These are phyloP conservation scores for Sceloporus undulatus DNA, from an alignment of 2,113 vertebrate genomes.

Conservation along the genomic window DNA sequence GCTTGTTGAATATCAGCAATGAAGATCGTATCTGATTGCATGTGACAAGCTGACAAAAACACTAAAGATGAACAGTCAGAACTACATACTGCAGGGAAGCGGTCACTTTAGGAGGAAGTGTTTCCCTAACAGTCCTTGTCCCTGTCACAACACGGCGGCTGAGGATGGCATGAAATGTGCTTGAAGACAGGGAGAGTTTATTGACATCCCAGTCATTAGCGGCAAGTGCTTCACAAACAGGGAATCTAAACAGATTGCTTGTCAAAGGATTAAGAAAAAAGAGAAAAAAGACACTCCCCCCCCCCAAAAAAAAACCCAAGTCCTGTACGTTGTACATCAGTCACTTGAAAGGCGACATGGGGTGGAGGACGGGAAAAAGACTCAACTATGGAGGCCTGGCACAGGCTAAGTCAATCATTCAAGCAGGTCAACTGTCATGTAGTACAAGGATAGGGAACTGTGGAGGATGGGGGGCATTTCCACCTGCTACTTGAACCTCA, in stretches of 20 bases:
- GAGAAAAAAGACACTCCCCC: neutral
- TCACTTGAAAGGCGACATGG: too few relatives aligned
- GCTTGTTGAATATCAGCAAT: conserved; percentile 36
- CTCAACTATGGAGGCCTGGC: neutral
- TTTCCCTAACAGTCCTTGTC: neutral
- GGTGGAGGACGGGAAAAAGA: too few relatives aligned
- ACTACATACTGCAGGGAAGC: accelerated
- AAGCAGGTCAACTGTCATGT: too few relatives aligned
- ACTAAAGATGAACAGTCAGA: neutral
- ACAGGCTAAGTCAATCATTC: neutral
- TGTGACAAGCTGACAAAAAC: conserved; percentile 37
- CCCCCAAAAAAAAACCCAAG: too few relatives aligned
- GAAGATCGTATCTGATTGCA: conserved; percentile 38
- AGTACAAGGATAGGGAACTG: too few relatives aligned
- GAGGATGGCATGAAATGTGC: conserved; percentile 16
- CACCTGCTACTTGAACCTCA: too few relatives aligned
- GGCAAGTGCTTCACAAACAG: conserved; percentile 13
- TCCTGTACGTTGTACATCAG: too few relatives aligned
- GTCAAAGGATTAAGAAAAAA: conserved; percentile 12
- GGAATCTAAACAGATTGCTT: conserved; percentile 14
- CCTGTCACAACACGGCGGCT: neutral
- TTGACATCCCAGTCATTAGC: conserved; percentile 23
- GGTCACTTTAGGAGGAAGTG: neutral
- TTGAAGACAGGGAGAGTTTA: neutral
- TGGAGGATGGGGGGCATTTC: too few relatives aligned